Evolutionary conservation across 2,113 vertebrate genomes (phyloP), one percentile per base, ranked within the genome.

Genomic region (Hymenochirus boettgeri): DNA sequence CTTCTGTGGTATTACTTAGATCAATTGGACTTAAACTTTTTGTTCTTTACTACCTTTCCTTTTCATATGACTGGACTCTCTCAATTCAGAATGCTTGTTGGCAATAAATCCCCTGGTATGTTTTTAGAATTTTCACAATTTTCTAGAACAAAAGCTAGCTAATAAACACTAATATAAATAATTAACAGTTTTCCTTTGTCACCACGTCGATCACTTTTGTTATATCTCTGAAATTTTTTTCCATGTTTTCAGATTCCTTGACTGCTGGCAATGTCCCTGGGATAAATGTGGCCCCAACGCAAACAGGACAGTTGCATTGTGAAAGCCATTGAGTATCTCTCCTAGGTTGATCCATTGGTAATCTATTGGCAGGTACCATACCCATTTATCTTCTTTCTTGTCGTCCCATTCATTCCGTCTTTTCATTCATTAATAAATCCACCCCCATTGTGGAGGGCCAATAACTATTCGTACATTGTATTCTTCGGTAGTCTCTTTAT

Each of bases 201-300:
- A n/a, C n/a, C n/a, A n/a, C n/a, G n/a, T n/a, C n/a, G n/a, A n/a
- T n/a, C n/a, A n/a, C n/a, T n/a, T n/a, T n/a, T n/a, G n/a, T n/a
- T n/a, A n/a, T n/a, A n/a, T n/a, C n/a, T n/a, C n/a, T n/a, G n/a
- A n/a, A n/a, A n/a, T n/a, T n/a, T n/a, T n/a, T n/a, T n/a, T n/a
- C n/a, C n/a, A n/a, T n/a, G n/a, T n/a, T 56, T 61, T 50, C 48
- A 77, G 79, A 77, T 62, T 74, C 75, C 51, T 72, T n/a, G 77
- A 78, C 42, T 82, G 80, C 33, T 62, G 45, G 1, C 56, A 58
- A 5, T 81, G 80, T 54, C 75, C 77, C 3, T 78, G 70, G 42
- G 27, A 18, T 12, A n/a, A n/a, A 17, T 50, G 18, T 70, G 60
- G 61, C 69, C 69, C 11, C 63, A 42, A 22, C 4, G 7, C 5